Conservation (phyloP, 2,888 invertebrate species). For the Mimumesa dahlbomi region DNA sequence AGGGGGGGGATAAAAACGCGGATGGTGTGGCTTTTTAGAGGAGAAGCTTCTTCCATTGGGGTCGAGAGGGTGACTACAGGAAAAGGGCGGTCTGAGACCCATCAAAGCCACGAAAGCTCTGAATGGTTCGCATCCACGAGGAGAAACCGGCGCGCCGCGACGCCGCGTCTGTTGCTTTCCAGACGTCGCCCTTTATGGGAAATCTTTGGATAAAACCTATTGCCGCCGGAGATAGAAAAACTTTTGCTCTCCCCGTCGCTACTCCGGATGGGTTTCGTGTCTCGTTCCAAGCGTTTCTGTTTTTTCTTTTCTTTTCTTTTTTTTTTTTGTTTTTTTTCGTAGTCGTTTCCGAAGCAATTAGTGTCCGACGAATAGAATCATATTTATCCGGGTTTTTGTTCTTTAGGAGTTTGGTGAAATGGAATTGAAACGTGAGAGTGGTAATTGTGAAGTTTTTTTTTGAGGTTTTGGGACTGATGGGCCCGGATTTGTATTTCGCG, state of each 20-base stretch:
- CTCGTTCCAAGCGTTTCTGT: neutral
- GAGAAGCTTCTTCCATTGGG: conserved; percentile 59
- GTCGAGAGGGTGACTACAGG: conserved; percentile 68
- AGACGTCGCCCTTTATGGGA: conserved; percentile 56
- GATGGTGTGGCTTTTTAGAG: conserved; percentile 65
- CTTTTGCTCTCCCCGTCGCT: neutral
- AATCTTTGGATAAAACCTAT: conserved; percentile 52
- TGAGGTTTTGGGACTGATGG: too few relatives aligned
- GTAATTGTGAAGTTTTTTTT: too few relatives aligned
- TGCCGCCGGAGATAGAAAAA: conserved; percentile 30
- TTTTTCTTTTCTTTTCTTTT: neutral
- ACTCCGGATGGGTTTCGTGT: neutral
- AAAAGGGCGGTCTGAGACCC: conserved; percentile 74
- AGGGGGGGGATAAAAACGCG: conserved; percentile 61
- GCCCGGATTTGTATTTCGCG: too few relatives aligned
- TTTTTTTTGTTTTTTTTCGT: neutral
- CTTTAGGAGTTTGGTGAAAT: too few relatives aligned
- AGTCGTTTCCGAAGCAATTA: too few relatives aligned
- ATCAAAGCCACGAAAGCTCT: conserved; percentile 73
- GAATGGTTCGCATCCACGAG: conserved; percentile 61
- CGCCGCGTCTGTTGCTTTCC: conserved; percentile 66
- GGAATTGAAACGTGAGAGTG: too few relatives aligned
- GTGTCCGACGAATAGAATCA: too few relatives aligned
- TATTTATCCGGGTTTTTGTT: too few relatives aligned
- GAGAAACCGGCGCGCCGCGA: conserved; percentile 44